Base-by-base conservation (phyloP, 37 sponge, comb jelly and placozoan genomes). In the Petrosia ficiformis region DNA sequence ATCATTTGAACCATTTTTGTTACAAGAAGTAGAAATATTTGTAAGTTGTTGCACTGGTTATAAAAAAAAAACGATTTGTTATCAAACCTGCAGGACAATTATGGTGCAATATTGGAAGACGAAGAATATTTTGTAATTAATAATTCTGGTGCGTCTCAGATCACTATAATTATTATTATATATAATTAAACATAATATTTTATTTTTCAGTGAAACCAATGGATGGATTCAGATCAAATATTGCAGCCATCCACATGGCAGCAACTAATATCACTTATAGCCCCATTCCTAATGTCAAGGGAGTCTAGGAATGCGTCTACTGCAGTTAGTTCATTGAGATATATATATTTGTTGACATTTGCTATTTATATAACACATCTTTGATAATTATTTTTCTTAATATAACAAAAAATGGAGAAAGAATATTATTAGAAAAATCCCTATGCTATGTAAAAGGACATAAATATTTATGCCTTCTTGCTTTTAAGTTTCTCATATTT, bases 401-500 rank as follows among this genome's bases (percentile, higher is more conserved):
- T 61, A n/a, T n/a, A 61, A n/a, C 63, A 11, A 26, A 61, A 61
- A 61, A 61, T n/a, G 14, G 28, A 11, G 6, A n/a, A 61, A 61
- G 14, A 26, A n/a, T 61, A 24, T 29, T 61, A 11, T n/a, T n/a
- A 61, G 26, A 19, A 14, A 61, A n/a, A 24, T 5, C n/a, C n/a
- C n/a, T n/a, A n/a, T n/a, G 63, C 63, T 61, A 61, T 11, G 5
- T n/a, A 61, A 64, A n/a, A 25, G 24, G 21, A 10, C 10, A 25
- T 19, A 64, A 6, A 64, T 14, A 28, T 6, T 40, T 30, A 30
- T 34, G 39, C 39, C 48, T 79, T 86, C 68, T 91, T 91, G 16
- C 31, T 39, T 75, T 81, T 93, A 57, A 90, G 66, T 14, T 59
- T 70, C 67, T 87, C 89, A 65, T 93, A 93, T 41, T 84, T 84